These are phyloP conservation scores for Cryptotis parvus DNA, from an alignment of 2,113 vertebrate species.

Conservation along the genomic window DNA sequence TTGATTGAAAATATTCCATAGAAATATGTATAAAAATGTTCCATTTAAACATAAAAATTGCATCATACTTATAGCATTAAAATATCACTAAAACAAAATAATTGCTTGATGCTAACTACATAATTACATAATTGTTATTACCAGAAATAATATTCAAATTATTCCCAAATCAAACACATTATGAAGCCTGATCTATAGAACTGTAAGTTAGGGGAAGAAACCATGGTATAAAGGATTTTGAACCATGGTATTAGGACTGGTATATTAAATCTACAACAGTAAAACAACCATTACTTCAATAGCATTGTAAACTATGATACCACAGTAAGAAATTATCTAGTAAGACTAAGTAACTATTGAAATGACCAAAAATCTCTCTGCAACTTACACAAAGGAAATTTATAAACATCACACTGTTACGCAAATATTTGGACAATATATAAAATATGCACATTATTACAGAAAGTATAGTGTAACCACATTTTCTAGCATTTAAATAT, in stretches of 20 bases:
- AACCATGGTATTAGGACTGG: too few species aligned
- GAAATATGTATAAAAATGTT: background rate
- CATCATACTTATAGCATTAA: background rate
- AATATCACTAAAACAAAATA: background rate
- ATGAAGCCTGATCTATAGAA: too few species aligned
- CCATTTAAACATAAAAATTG: background rate
- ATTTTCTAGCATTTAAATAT: slow-evolving; percentile 43
- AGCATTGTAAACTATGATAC: too few species aligned
- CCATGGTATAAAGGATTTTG: too few species aligned
- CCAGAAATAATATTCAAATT: background rate
- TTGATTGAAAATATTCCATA: background rate
- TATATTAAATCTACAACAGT: too few species aligned
- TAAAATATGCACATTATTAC: background rate
- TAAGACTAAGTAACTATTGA: too few species aligned
- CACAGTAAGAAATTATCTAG: too few species aligned
- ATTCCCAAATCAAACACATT: too few species aligned
- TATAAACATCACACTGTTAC: background rate
- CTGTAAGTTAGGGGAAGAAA: too few species aligned
- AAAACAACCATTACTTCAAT: too few species aligned
- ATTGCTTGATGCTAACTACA: background rate
- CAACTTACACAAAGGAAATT: background rate
- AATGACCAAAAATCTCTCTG: background rate
- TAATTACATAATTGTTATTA: slow-evolving; percentile 3
- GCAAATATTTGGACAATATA: background rate
- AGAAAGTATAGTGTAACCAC: slow-evolving; percentile 10